Base-by-base conservation (phyloP, 2,888 invertebrate species). In the Toxonevra muliebris region DNA sequence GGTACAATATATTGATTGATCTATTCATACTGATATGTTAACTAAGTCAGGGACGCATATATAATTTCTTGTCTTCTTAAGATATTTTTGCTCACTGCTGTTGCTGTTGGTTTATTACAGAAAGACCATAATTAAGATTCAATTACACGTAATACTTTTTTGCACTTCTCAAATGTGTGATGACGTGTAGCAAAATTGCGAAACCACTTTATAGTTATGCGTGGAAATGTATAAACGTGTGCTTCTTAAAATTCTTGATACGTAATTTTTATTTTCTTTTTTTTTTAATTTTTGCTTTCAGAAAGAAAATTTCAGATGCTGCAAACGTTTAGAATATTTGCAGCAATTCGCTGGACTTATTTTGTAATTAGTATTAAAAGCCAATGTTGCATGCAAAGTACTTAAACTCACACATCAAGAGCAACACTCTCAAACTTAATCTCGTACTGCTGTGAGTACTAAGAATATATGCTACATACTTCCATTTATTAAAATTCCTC, bases 61-160 rank as follows among this genome's bases (percentile, higher is more conserved):
- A 50, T 12, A 9, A 52, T 30, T 30, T n/a, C n/a, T 30, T 30
- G 7, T 30, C 7, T 30, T 30, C 30, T 30, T 30, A 7, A 30
- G 7, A 30, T 2, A 7, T 7, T 30, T 30, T 30, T 30, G 30
- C 30, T 30, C 30, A 7, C 7, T 4, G 30, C 7, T 30, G 30
- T 7, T 30, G 7, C 30, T 30, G 30, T 7, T 30, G 30, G 3
- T 30, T 5, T 15, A 11, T 11, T 20, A 13, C 68, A 55, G 62
- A 59, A 65, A 68, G 70, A 45, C 70, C 65, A 48, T 68, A 70
- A 70, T 70, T 70, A 70, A 68, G 70, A 70, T 68, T 70, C 68
- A 70, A 70, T 70, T 70, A 70, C 70, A 65, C 48, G 68, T 54
- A 62, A 65, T 61, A 59, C 53, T 70, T 59, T 69, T 58, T 70